Evolutionary conservation across 1,140 invertebrate species (phyloP).

Genomic region (Drosophila yakuba): DNA sequence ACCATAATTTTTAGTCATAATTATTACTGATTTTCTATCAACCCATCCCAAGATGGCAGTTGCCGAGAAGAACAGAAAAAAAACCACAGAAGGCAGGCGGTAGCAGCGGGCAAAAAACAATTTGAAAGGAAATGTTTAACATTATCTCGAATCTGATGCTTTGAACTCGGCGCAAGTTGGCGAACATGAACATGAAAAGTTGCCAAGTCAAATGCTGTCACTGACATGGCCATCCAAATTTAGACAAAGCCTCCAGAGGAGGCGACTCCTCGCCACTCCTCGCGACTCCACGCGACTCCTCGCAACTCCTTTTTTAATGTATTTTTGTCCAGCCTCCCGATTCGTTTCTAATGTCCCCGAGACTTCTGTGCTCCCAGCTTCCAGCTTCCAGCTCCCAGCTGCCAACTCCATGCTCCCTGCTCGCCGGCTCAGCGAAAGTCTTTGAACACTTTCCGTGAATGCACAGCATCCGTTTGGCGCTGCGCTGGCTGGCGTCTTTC

Average conservation of each 20-base stretch:
- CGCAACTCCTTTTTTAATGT: slow-evolving; percentile 5
- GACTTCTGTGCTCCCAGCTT: neutral
- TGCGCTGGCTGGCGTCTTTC: slow-evolving; percentile 14
- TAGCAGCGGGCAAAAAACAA: slow-evolving; percentile 51
- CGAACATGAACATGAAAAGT: slow-evolving; percentile 68
- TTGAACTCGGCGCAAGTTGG: slow-evolving; percentile 77
- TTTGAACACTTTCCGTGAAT: slow-evolving; percentile 70
- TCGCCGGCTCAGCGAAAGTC: slow-evolving; percentile 65
- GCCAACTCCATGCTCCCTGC: neutral
- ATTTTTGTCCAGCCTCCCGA: neutral
- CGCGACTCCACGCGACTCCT: slow-evolving; percentile 9
- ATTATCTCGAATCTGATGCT: slow-evolving; percentile 78
- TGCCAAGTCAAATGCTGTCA: slow-evolving; percentile 76
- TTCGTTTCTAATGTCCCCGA: slow-evolving; percentile 24
- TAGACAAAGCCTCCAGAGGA: slow-evolving; percentile 80
- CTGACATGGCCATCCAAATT: slow-evolving; percentile 79
- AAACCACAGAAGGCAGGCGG: slow-evolving; percentile 7
- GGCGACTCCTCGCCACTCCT: slow-evolving; percentile 22
- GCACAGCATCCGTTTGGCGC: slow-evolving; percentile 41
- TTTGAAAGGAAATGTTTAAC: slow-evolving; percentile 80
- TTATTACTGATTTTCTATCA: slow-evolving; percentile 58
- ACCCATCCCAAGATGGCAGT: slow-evolving; percentile 41
- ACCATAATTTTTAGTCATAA: slow-evolving; percentile 52
- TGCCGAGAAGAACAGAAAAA: slow-evolving; percentile 11
- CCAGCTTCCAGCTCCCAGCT: neutral